phyloP scores from a whole-genome alignment of 2,888 invertebrate species.

The Alentia gelatinosa region DNA sequence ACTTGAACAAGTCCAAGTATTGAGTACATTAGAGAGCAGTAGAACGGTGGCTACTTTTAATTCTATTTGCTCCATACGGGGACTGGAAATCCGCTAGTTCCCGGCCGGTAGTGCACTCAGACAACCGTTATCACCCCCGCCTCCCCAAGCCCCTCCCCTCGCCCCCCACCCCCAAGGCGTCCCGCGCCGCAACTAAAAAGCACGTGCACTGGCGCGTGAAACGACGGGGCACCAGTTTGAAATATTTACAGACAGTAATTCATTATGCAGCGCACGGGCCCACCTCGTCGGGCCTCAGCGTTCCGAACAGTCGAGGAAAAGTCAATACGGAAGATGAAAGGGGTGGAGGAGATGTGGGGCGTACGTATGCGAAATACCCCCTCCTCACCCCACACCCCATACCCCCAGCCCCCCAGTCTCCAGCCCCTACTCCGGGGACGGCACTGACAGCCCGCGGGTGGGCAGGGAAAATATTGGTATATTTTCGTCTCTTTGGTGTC shows the following conservation, averaged over 20 bases:
- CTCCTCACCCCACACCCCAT: too few relatives aligned
- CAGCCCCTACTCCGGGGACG: too few relatives aligned
- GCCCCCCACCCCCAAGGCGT: neutral
- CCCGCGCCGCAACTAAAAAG: neutral
- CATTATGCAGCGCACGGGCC: neutral
- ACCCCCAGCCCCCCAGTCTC: too few relatives aligned
- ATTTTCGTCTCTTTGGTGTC: too few relatives aligned
- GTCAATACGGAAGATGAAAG: slow-evolving; percentile 22
- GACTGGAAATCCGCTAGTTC: neutral
- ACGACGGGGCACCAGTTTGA: neutral
- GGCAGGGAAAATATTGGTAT: too few relatives aligned
- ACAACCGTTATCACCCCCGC: neutral
- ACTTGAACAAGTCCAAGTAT: too few relatives aligned
- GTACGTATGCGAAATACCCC: too few relatives aligned
- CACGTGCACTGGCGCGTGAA: neutral
- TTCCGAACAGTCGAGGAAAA: neutral
- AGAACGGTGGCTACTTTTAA: too few relatives aligned
- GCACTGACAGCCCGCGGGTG: too few relatives aligned
- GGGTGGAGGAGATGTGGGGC: neutral
- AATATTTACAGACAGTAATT: slow-evolving; percentile 43
- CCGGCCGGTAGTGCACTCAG: neutral
- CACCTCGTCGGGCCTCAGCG: too few relatives aligned
- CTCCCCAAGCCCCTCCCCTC: neutral
- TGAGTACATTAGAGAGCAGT: too few relatives aligned
- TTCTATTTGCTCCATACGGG: neutral